Base-by-base conservation (phyloP, 1,140 invertebrate species). In the Panagrolaimus sp. region DNA sequence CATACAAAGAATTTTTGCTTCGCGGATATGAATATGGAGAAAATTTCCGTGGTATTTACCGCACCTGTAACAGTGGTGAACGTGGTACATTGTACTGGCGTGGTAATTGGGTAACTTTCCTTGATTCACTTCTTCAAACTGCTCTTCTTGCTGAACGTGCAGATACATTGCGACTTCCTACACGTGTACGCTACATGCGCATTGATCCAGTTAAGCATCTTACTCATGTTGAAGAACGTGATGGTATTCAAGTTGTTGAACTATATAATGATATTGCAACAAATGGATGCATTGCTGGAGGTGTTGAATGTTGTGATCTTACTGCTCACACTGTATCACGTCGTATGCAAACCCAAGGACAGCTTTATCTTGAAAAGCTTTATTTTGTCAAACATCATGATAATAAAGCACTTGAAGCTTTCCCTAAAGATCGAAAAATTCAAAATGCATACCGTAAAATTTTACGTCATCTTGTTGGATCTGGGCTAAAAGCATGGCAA, bases 101-200 rank as follows among this genome's bases (percentile, higher is more conserved):
- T 20, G 87, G 89, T 63, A 91, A 96, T 81, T 97, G 93, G 93
- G 89, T 96, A 63, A 89, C 92, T 11, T 96, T 89, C 83, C 88
- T 96, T 78, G 94, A 98, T 79, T 93, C 91, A 0, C 91, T 97
- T 89, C 87, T 98, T 20, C 94, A 98, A 83, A 92, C 93, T 72
- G 88, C 87, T 51, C 90, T 96, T 72, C 84, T 96, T 23, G 88
- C 89, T 46, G 87, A 89, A 70, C 88, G 89, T 71, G 88, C 88
- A 2, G 86, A 90, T 42, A 89, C 90, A 78, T 85, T 96, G 0
- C 90, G 90, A 78, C 83, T 98, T 46, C 94, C 94, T 9, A 94
- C 92, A 5, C 87, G 92, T 67, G 87, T 97, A 20, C 89, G 92
- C 77, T 88, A 88, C 69, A 86, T 89, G 7, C 86, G 89, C 1